These are phyloP conservation scores for Andrena cerasifolii DNA, from an alignment of 1,140 invertebrate species.

Conservation along the genomic window DNA sequence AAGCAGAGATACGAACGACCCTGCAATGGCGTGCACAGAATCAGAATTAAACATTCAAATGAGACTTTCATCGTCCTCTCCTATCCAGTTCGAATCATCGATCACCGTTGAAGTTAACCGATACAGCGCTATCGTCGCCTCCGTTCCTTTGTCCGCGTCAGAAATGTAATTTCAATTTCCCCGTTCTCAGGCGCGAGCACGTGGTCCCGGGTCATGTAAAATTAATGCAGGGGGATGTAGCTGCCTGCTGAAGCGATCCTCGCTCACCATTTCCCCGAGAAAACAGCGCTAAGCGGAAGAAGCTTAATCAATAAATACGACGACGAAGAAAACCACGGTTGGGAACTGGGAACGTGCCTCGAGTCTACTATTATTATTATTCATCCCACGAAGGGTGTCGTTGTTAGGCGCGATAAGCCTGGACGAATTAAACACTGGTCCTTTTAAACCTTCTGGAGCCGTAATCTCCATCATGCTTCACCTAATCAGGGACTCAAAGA, in stretches of 20 bases:
- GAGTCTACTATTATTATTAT: conserved; percentile 27
- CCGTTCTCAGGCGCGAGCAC: background rate
- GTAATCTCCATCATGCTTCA: background rate
- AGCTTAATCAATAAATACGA: conserved; percentile 25
- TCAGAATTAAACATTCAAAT: too few species aligned
- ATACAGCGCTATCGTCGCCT: too few species aligned
- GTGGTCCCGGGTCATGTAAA: background rate
- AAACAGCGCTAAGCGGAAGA: background rate
- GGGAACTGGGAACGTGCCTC: conserved; percentile 16
- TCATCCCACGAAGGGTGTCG: conserved; percentile 22
- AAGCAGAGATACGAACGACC: too few species aligned
- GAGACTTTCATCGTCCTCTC: too few species aligned
- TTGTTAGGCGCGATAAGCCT: conserved; percentile 38
- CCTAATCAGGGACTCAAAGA: conserved; percentile 1
- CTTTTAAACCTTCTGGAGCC: background rate
- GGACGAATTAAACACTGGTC: background rate
- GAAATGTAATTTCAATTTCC: background rate
- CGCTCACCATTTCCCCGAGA: conserved; percentile 1
- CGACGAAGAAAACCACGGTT: background rate
- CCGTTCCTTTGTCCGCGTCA: background rate
- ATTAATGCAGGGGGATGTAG: background rate
- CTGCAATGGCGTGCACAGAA: too few species aligned
- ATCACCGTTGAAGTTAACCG: background rate
- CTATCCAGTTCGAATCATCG: background rate
- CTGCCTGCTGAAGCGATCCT: background rate